Percentiles rank a stretch among this genome's conserved stretches.
phyloP scores from a whole-genome alignment of 2,888 invertebrate species.

The Drosophila cognata region DNA sequence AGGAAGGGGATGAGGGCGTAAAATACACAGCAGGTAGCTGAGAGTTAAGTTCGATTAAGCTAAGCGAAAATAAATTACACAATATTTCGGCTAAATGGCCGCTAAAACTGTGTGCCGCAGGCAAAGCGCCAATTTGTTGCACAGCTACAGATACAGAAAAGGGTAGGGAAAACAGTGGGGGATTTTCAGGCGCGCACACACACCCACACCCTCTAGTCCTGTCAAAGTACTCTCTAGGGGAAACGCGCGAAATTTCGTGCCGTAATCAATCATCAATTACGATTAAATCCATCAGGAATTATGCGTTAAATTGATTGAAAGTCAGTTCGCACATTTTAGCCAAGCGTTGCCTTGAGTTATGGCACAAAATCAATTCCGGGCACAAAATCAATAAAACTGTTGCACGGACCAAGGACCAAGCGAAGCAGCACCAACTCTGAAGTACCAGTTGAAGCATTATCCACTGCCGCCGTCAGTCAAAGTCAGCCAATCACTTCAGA shows the following conservation, averaged over 20 bases:
- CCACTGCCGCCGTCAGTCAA: constrained; percentile 55
- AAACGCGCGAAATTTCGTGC: constrained; percentile 49
- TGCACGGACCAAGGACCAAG: constrained; percentile 30
- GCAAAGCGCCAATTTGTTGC: constrained; percentile 35
- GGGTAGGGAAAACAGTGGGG: not conserved
- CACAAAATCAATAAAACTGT: constrained; percentile 74
- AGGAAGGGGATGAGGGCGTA: not conserved
- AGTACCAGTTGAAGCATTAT: constrained; percentile 31
- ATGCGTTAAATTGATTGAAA: constrained; percentile 84
- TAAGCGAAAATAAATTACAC: constrained; percentile 82
- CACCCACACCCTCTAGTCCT: not conserved
- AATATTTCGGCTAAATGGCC: constrained; percentile 75
- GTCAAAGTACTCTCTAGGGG: constrained; percentile 14
- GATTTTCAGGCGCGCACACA: not conserved
- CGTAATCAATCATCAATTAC: constrained; percentile 85
- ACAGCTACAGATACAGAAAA: not conserved
- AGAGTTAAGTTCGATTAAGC: constrained; percentile 64
- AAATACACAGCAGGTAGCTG: constrained; percentile 41
- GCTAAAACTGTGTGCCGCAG: constrained; percentile 46
- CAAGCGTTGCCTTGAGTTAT: constrained; percentile 61
- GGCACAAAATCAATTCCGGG: constrained; percentile 70
- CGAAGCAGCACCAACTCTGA: not conserved
- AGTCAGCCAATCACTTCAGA: constrained; percentile 49
- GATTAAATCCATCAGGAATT: constrained; percentile 83
- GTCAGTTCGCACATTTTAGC: constrained; percentile 73